Conservation (phyloP, 2,113 vertebrate genomes). For the Bubo blakistoni region DNA sequence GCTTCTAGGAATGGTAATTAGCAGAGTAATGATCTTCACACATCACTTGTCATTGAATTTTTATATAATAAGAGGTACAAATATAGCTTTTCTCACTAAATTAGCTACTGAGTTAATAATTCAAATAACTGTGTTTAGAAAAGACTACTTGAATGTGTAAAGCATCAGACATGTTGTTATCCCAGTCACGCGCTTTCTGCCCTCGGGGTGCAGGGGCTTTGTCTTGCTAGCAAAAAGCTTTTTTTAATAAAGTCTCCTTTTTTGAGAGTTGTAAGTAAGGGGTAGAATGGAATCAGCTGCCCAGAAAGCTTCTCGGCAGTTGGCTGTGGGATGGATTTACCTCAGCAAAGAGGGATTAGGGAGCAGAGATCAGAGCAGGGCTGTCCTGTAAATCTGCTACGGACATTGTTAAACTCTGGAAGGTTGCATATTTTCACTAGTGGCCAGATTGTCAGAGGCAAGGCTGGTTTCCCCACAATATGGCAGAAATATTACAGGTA, state of each 20-base stretch:
- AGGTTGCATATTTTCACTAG: fast-evolving
- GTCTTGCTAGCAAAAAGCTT: neutral
- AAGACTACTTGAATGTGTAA: neutral
- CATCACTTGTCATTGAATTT: neutral
- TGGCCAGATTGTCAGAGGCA: neutral
- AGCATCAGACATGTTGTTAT: neutral
- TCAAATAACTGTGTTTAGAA: neutral
- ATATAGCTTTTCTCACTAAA: neutral
- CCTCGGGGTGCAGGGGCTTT: fast-evolving
- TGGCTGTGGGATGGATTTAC: neutral
- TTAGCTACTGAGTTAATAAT: neutral
- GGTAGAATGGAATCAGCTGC: neutral
- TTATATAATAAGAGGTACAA: neutral
- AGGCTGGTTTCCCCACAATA: neutral
- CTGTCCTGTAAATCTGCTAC: neutral
- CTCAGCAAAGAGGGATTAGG: neutral
- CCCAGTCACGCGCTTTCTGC: neutral
- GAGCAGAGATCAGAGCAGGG: neutral
- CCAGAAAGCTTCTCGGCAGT: neutral
- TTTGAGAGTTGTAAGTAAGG: neutral
- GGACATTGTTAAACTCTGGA: neutral
- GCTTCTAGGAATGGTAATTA: conserved; percentile 10
- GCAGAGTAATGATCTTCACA: conserved; percentile 3
- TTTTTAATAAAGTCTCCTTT: neutral
- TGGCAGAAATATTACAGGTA: fast-evolving